phyloP scores from a whole-genome alignment of 1,140 invertebrate genomes.

The Drosophila nigrodunni region DNA sequence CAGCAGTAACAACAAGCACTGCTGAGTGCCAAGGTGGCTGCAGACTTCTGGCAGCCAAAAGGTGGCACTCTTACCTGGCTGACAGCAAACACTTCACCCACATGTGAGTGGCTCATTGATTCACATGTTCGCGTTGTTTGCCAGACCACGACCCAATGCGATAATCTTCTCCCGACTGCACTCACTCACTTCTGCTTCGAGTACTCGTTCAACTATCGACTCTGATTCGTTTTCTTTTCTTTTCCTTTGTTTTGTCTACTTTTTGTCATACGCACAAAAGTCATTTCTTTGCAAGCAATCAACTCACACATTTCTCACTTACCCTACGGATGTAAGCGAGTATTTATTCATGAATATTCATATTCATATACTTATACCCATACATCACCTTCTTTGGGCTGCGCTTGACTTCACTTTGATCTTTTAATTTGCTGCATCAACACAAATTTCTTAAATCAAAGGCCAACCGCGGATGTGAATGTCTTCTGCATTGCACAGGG shows the following conservation, averaged over 20 bases:
- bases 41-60: constrained; percentile 28
- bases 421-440: constrained; percentile 73
- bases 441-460: constrained; percentile 70
- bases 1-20: background rate
- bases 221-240: background rate
- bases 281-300: constrained; percentile 18
- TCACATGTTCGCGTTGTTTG: constrained; percentile 74
- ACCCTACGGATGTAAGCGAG: constrained; percentile 22
- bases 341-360: constrained; percentile 16
- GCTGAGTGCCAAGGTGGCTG: background rate
- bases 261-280: constrained; percentile 6
- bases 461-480: constrained; percentile 52
- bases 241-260: too few relatives aligned
- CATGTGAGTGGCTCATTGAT: constrained; percentile 52
- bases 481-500: constrained; percentile 26
- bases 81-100: constrained; percentile 58
- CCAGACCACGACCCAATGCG: constrained; percentile 11
- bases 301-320: constrained; percentile 17
- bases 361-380: background rate
- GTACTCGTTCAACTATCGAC: background rate
- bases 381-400: constrained; percentile 22
- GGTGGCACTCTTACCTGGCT: constrained; percentile 44
- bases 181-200: constrained; percentile 3
- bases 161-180: constrained; percentile 4
- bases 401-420: constrained; percentile 60